Base-by-base conservation (phyloP, 2,797 vertebrate genomes). In the Lagocephalus sceleratus region DNA sequence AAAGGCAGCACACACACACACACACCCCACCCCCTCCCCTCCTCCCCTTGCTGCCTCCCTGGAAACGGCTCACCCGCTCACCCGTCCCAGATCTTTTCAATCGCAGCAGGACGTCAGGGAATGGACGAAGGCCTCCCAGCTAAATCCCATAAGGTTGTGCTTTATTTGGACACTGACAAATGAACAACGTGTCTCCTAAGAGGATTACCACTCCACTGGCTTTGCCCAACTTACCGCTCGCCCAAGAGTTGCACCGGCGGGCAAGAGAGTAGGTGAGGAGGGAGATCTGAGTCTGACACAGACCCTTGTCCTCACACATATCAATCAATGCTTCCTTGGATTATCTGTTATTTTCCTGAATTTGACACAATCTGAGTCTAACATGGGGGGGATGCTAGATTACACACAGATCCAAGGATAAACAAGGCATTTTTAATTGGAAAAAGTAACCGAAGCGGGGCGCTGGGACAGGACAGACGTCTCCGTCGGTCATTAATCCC, bases 141-240 rank as follows among this genome's bases (percentile, higher is more conserved):
- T 75, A 89, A 94, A 93, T 91, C 93, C 90, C 76, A 78, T 91
- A 89, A 87, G 85, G 81, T 85, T 72, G 51, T 72, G 87, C 90
- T 93, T 91, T 90, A 93, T 92, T 91, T 90, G 90, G 90, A 90
- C 73, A 71, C 81, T 81, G 86, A 87, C 83, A 91, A 88, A 87
- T 84, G 87, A 88, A 85, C 87, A 75, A 67, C 51, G 85, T 81
- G 87, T 86, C 73, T 76, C 53, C 46, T 91, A 94, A 94, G 90
- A 88, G 46, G 92, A 91, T 94, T 93, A 93, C 15, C 35, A 32
- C 51, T 73, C 53, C 63, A 61, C 61, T 71, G 66, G 75, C 76
- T 83, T 79, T 78, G 73, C 68, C 60, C 32, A 51, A 61, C 68
- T 66, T 73, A 75, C 66, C 46, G 71, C 60, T 80, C 60, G 69